Evolutionary conservation across 2,888 invertebrate genomes (phyloP).

Genomic region (Xestia rhomboidea): DNA sequence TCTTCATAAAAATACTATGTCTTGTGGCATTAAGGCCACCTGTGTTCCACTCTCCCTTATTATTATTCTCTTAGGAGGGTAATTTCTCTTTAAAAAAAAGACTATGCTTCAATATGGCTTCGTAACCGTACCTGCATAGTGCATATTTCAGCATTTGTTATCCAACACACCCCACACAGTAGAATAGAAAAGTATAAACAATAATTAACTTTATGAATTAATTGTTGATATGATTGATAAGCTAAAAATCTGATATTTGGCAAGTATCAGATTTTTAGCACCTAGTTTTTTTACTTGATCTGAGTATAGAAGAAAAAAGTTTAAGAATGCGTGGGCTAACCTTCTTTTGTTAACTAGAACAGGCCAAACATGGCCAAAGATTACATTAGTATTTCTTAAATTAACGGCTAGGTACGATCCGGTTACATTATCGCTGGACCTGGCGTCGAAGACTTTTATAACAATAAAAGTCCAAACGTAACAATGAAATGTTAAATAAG

Average conservation of each 20-base stretch:
- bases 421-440: too few relatives aligned
- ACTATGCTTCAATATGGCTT: not conserved
- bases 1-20: not conserved
- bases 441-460: too few relatives aligned
- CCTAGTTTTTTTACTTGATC: too few relatives aligned
- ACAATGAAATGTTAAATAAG: too few relatives aligned
- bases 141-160: not conserved
- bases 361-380: too few relatives aligned
- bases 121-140: not conserved
- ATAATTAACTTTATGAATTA: not conserved
- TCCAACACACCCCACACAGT: not conserved
- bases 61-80: too few relatives aligned
- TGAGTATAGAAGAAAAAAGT: not conserved
- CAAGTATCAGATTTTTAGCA: too few relatives aligned
- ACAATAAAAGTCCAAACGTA: too few relatives aligned
- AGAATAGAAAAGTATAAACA: not conserved
- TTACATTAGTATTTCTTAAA: not conserved
- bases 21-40: not conserved
- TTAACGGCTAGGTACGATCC: too few relatives aligned
- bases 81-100: too few relatives aligned
- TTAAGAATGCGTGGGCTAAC: not conserved
- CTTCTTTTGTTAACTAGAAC: not conserved
- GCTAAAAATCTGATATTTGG: too few relatives aligned
- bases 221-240: not conserved
- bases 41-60: not conserved